Evolutionary conservation across 2,113 vertebrate species (phyloP).

Genomic region (Epinephelus fuscoguttatus): DNA sequence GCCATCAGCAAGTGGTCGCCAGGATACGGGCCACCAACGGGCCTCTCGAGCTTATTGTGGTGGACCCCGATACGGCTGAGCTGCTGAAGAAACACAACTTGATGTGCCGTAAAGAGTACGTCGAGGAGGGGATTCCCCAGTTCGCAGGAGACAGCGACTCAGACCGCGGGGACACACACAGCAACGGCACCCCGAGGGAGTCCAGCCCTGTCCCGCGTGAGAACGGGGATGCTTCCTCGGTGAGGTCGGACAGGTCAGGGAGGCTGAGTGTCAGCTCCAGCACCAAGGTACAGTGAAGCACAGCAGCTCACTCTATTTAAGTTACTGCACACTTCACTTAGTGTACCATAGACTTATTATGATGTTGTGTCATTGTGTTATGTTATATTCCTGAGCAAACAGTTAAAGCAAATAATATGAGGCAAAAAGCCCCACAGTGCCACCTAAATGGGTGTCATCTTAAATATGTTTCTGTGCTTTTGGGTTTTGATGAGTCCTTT

Average conservation of each 20-base stretch:
- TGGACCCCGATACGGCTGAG: conserved; percentile 86
- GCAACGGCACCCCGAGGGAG: conserved; percentile 61
- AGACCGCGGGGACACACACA: conserved; percentile 49
- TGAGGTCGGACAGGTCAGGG: conserved; percentile 48
- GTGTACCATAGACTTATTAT: no score
- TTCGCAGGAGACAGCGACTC: conserved; percentile 63
- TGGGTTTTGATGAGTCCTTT: background rate
- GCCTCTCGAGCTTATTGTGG: conserved; percentile 89
- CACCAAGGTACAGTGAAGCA: conserved; percentile 55
- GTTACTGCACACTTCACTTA: background rate
- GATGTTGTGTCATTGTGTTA: no score
- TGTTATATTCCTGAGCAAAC: background rate
- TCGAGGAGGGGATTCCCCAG: conserved; percentile 80
- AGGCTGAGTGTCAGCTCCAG: conserved; percentile 70
- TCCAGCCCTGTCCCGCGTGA: conserved; percentile 56
- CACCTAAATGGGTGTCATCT: background rate
- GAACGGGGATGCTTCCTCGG: conserved; percentile 69
- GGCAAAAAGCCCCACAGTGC: background rate
- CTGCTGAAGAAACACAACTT: conserved; percentile 84
- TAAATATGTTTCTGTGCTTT: background rate
- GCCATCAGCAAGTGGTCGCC: conserved; percentile 94
- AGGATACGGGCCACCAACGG: conserved; percentile 88
- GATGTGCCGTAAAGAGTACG: conserved; percentile 82
- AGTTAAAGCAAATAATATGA: background rate
- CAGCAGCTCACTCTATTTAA: background rate